phyloP scores from a whole-genome alignment of 1,140 invertebrate species.

The Acromyrmex charruanus region DNA sequence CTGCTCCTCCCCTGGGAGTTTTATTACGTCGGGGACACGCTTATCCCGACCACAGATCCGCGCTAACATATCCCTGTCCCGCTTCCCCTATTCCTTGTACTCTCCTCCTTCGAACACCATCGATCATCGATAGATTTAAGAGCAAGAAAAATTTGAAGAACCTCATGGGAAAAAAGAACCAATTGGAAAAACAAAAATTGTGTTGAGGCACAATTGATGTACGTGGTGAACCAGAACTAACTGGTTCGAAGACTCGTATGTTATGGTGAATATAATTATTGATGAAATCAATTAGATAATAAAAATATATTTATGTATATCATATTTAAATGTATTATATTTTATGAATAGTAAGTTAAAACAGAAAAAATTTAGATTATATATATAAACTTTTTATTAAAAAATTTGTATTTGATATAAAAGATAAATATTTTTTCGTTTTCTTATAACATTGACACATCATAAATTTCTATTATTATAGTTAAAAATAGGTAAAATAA shows the following conservation, averaged over 20 bases:
- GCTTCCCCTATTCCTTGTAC: background rate
- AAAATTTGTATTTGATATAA: background rate
- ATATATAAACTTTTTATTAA: background rate
- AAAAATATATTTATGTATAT: background rate
- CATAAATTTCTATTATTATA: background rate
- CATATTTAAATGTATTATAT: background rate
- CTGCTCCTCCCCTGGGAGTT: conserved; percentile 65
- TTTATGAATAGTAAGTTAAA: background rate
- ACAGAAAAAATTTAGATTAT: background rate
- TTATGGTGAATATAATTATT: background rate
- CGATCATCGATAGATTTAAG: conserved; percentile 50
- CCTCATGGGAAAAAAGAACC: background rate
- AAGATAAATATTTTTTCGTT: background rate
- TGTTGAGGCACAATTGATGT: background rate
- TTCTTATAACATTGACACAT: background rate
- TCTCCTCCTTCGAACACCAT: background rate
- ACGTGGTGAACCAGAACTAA: background rate
- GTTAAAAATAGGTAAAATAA: background rate
- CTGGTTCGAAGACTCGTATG: background rate
- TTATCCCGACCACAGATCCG: conserved; percentile 71
- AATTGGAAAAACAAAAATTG: background rate
- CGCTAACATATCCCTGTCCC: conserved; percentile 66
- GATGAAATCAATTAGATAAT: background rate
- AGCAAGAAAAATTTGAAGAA: conserved; percentile 37
- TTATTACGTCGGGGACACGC: conserved; percentile 69